A percentile compares a stretch with the other conserved stretches of the same genome.
phyloP scores from a whole-genome alignment of 1,140 invertebrate species.

The Nymphalis io region DNA sequence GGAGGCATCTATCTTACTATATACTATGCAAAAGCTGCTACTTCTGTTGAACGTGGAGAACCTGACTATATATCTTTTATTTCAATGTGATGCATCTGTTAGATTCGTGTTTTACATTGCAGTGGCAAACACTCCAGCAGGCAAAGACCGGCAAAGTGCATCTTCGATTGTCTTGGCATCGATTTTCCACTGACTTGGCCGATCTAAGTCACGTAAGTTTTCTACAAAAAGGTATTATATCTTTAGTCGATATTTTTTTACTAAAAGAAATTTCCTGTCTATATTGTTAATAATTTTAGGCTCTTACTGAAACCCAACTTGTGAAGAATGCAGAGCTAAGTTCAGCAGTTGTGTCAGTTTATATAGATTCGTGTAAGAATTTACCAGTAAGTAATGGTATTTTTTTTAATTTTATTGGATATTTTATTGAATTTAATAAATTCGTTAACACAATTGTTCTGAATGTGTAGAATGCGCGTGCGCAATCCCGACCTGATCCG shows the following conservation, averaged over 20 bases:
- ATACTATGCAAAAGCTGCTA: too few species aligned
- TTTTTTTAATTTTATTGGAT: too few species aligned
- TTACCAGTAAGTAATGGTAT: conserved; percentile 87
- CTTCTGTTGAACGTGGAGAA: too few species aligned
- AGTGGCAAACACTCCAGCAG: conserved; percentile 97
- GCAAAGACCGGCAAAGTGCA: conserved; percentile 96
- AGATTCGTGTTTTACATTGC: conserved; percentile 38
- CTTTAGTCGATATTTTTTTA: too few species aligned
- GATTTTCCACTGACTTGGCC: conserved; percentile 85
- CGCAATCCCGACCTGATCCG: conserved; percentile 88
- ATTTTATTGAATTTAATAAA: too few species aligned
- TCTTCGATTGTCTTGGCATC: conserved; percentile 92
- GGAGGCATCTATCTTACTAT: too few species aligned
- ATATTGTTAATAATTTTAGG: conserved; percentile 76
- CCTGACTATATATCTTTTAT: too few species aligned
- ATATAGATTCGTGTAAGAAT: conserved; percentile 94
- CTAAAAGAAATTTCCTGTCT: not conserved
- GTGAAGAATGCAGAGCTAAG: conserved; percentile 88
- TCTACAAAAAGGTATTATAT: not conserved
- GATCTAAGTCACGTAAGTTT: conserved; percentile 88
- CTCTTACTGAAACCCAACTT: conserved; percentile 88
- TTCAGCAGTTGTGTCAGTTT: conserved; percentile 90
- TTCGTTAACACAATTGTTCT: not conserved
- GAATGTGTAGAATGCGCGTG: conserved; percentile 83
- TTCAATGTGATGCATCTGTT: too few species aligned